phyloP scores from a whole-genome alignment of 1,140 invertebrate genomes.

The Lethrus apterus region DNA sequence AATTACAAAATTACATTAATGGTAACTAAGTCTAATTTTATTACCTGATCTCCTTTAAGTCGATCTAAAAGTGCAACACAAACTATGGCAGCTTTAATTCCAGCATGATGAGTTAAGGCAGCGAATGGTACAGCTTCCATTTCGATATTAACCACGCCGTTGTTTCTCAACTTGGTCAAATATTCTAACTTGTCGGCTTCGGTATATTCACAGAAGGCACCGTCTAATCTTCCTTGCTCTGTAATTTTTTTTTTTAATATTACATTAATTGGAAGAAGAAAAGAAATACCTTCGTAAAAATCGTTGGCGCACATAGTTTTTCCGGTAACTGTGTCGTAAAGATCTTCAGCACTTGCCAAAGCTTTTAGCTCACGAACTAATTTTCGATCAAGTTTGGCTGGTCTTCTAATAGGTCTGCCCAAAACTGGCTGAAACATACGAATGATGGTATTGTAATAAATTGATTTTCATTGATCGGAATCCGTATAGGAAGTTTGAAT shows the following conservation, averaged over 20 bases:
- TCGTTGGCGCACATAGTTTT: slow-evolving; percentile 93
- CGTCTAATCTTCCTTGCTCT: slow-evolving; percentile 88
- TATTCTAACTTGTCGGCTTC: slow-evolving; percentile 87
- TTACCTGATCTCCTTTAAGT: slow-evolving; percentile 88
- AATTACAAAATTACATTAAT: slow-evolving; percentile 15
- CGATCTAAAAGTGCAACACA: slow-evolving; percentile 92
- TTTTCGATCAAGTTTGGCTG: slow-evolving; percentile 73
- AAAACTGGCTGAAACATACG: slow-evolving; percentile 61
- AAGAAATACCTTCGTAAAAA: slow-evolving; percentile 99
- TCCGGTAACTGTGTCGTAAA: slow-evolving; percentile 79
- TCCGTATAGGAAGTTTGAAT: too few species aligned
- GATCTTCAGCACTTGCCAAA: slow-evolving; percentile 65
- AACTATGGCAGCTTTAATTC: slow-evolving; percentile 84
- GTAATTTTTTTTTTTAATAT: slow-evolving; percentile 7
- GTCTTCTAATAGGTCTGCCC: slow-evolving; percentile 75
- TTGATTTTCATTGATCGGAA: too few species aligned
- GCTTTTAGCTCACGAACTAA: slow-evolving; percentile 71
- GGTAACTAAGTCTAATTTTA: not conserved
- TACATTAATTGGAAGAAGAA: not conserved
- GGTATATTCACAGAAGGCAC: slow-evolving; percentile 92
- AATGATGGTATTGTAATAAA: not conserved
- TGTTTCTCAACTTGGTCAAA: slow-evolving; percentile 64
- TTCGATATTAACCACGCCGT: slow-evolving; percentile 92
- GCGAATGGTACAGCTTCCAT: slow-evolving; percentile 95
- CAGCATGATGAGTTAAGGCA: slow-evolving; percentile 89